phyloP scores from a whole-genome alignment of 2,797 vertebrate genomes.

The Loris lydekkerianus region DNA sequence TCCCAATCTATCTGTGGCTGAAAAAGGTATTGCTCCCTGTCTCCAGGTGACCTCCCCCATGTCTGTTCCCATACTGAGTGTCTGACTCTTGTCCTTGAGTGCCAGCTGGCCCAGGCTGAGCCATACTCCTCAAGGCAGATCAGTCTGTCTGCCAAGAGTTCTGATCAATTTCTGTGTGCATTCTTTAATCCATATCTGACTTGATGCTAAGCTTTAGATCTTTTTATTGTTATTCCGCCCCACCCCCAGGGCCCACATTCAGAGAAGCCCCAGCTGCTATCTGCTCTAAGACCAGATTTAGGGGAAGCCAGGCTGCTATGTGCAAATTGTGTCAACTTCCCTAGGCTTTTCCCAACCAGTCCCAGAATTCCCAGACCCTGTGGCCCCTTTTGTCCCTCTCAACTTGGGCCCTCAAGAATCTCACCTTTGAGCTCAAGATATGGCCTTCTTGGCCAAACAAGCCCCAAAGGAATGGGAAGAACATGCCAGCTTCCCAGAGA shows the following conservation, averaged over 20 bases:
- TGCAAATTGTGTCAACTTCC: not conserved
- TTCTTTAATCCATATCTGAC: slow-evolving; percentile 25
- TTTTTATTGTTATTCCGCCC: not conserved
- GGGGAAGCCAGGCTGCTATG: not conserved
- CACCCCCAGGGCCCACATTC: not conserved
- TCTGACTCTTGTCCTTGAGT: slow-evolving; percentile 67
- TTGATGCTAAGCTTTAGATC: not conserved
- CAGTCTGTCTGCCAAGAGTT: slow-evolving; percentile 30
- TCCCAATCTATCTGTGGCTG: slow-evolving; percentile 96
- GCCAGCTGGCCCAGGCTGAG: not conserved
- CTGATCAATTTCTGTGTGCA: not conserved
- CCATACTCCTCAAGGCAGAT: not conserved
- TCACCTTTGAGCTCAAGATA: slow-evolving; percentile 9
- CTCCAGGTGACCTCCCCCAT: slow-evolving; percentile 42
- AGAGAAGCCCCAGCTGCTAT: not conserved
- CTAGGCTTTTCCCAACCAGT: not conserved
- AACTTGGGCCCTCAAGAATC: not conserved
- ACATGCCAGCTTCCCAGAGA: slow-evolving; percentile 41
- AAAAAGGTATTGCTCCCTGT: slow-evolving; percentile 93
- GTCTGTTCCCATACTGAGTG: slow-evolving; percentile 70
- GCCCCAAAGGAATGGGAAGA: not conserved
- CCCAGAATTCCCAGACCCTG: slow-evolving; percentile 8
- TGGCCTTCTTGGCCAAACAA: not conserved
- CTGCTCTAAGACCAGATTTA: slow-evolving; percentile 32
- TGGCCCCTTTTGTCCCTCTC: not conserved